A percentile compares a stretch with the other conserved stretches of the same genome.
Evolutionary conservation across 2,888 invertebrate genomes (phyloP).

Genomic region (Perizoma affinitatum): DNA sequence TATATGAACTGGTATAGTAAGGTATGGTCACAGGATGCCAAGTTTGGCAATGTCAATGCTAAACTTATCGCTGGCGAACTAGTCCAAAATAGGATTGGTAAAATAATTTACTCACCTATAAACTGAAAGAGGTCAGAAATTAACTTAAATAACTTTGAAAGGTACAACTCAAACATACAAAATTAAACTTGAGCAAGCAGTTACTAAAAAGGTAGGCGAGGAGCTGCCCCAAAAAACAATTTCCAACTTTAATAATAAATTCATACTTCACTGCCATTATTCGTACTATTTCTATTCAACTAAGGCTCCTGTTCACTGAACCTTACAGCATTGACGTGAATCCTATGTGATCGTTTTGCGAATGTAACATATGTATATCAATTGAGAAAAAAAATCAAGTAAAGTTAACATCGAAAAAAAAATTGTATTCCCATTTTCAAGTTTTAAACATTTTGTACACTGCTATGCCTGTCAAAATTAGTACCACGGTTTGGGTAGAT

Average conservation of each 20-base stretch:
- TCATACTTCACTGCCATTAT: constrained; percentile 28
- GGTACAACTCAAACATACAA: constrained; percentile 20
- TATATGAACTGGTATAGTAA: constrained; percentile 33
- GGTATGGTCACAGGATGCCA: neutral
- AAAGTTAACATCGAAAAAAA: no score
- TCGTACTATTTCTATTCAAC: constrained; percentile 27
- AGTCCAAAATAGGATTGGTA: no score
- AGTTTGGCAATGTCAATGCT: neutral
- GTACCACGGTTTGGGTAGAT: no score
- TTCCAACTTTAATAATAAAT: constrained; percentile 27
- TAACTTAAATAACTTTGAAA: constrained; percentile 10
- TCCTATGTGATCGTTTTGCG: no score
- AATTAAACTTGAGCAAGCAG: constrained; percentile 7
- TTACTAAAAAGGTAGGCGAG: constrained; percentile 12
- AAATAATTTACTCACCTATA: no score
- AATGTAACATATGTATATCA: no score
- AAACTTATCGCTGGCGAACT: no score
- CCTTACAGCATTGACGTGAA: neutral
- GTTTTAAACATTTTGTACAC: no score
- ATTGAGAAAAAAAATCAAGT: no score
- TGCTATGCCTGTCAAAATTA: no score
- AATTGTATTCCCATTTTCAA: no score
- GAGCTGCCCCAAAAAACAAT: constrained; percentile 19
- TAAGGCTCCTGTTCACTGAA: constrained; percentile 7
- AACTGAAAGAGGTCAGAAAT: neutral